Conservation (phyloP, 2,888 invertebrate species). For the Plemyria rubiginata region DNA sequence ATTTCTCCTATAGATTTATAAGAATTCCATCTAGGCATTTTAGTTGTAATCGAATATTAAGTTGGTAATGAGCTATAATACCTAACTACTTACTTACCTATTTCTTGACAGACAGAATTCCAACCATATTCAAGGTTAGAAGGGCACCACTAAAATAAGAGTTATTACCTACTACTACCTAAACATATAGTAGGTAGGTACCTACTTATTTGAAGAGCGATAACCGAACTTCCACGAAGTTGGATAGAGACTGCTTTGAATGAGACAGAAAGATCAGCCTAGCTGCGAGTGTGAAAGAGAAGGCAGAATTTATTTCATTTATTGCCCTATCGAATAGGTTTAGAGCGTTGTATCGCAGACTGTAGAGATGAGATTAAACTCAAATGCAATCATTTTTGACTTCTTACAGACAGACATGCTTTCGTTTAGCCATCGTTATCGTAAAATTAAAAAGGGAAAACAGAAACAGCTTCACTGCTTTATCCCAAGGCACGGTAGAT, state of each 20-base stretch:
- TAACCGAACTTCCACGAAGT: constrained; percentile 68
- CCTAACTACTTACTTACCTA: neutral
- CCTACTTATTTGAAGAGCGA: constrained; percentile 71
- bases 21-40: too few relatives aligned
- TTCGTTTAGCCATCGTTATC: too few relatives aligned
- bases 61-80: too few relatives aligned
- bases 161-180: too few relatives aligned
- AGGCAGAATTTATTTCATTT: constrained; percentile 69
- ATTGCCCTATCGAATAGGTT: constrained; percentile 77
- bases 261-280: constrained; percentile 49
- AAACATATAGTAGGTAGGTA: neutral
- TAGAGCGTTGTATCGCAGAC: constrained; percentile 53
- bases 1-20: too few relatives aligned
- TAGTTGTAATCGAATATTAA: too few relatives aligned
- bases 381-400: constrained; percentile 50
- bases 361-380: constrained; percentile 63
- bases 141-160: constrained; percentile 72
- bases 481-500: too few relatives aligned
- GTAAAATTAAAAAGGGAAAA: too few relatives aligned
- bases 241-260: constrained; percentile 56
- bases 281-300: constrained; percentile 49
- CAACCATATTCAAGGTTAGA: constrained; percentile 73
- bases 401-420: neutral
- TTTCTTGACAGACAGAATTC: constrained; percentile 52
- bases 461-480: too few relatives aligned